Percentiles rank a stretch among this genome's conserved stretches.
phyloP scores from a whole-genome alignment of 2,113 vertebrate genomes.

The Perccottus glenii region DNA sequence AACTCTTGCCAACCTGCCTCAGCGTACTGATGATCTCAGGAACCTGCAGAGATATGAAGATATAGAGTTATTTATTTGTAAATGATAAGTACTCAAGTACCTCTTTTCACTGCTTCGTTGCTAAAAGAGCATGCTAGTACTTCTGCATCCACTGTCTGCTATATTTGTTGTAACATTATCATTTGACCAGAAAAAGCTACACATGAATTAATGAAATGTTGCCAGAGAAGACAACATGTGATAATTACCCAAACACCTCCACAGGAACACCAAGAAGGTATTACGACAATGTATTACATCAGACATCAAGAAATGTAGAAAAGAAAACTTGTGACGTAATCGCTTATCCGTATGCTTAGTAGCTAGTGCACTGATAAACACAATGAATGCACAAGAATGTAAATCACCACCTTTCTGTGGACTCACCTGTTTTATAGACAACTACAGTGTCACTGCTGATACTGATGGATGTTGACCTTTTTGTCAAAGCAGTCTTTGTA shows the following conservation, averaged over 20 bases:
- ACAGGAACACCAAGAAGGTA: neutral
- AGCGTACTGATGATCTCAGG: conserved; percentile 97
- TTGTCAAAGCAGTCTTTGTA: conserved; percentile 52
- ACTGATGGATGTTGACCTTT: conserved; percentile 13
- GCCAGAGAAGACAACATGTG: neutral
- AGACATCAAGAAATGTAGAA: neutral
- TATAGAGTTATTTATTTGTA: neutral
- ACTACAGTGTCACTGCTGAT: conserved; percentile 7
- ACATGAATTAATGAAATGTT: neutral
- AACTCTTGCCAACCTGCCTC: conserved; percentile 92
- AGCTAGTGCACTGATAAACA: too few species aligned
- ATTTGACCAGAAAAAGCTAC: neutral
- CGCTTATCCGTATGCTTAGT: too few species aligned
- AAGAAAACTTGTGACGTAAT: too few species aligned
- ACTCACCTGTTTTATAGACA: conserved; percentile 11
- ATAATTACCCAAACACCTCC: neutral
- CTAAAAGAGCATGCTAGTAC: too few species aligned
- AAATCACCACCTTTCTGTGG: conserved; percentile 13
- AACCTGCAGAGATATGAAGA: conserved; percentile 72
- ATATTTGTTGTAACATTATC: too few species aligned
- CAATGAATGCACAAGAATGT: too few species aligned
- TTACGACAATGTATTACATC: neutral
- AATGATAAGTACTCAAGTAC: neutral
- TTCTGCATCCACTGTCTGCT: too few species aligned
- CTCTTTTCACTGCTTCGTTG: too few species aligned